Conservation (phyloP, 2,797 vertebrate species). For the Myotis myotis region DNA sequence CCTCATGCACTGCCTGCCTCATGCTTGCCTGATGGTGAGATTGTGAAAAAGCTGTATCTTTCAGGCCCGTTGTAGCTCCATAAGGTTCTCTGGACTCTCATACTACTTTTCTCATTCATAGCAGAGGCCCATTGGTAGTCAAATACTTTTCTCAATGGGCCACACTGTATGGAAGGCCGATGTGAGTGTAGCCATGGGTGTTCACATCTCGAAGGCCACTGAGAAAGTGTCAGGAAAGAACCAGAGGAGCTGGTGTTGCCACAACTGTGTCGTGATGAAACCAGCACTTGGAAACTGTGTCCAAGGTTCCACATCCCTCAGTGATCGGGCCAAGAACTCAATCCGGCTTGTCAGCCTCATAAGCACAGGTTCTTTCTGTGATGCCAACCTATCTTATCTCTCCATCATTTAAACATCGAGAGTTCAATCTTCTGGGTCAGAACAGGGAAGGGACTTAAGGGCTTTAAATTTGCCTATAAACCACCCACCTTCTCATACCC, state of each 20-base stretch:
- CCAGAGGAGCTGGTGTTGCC: background rate
- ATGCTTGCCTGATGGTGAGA: background rate
- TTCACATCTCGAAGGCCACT: background rate
- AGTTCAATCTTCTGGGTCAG: background rate
- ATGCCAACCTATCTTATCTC: background rate
- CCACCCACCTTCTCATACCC: background rate
- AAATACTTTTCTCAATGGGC: background rate
- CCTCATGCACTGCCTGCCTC: background rate
- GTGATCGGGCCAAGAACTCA: background rate
- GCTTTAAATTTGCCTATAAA: background rate
- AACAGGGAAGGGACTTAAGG: background rate
- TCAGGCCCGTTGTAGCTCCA: background rate
- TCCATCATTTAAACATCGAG: background rate
- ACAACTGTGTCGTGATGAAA: background rate
- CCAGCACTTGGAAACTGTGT: background rate
- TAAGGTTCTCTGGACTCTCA: background rate
- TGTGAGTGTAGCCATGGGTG: background rate
- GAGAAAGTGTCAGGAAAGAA: background rate
- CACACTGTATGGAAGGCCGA: background rate
- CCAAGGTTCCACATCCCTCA: background rate
- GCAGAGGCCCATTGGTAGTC: background rate
- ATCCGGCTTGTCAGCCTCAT: background rate
- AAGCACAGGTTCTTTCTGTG: background rate
- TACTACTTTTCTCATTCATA: background rate
- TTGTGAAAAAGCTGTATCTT: background rate